Evolutionary conservation across 2,888 invertebrate genomes (phyloP).

Genomic region (Phyto melanocephala): DNA sequence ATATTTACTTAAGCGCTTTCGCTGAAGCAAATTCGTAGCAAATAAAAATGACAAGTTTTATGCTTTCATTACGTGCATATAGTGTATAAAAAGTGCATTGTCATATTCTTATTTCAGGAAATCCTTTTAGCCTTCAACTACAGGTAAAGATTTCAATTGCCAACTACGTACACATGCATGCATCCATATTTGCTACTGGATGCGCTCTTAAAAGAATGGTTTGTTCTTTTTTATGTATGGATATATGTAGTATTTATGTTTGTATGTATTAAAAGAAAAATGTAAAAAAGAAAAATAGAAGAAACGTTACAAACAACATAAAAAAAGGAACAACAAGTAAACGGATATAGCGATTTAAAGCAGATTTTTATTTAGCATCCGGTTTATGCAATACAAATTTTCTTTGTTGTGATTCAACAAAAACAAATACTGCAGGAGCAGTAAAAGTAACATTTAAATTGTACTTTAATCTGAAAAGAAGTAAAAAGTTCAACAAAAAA

Average conservation of each 20-base stretch:
- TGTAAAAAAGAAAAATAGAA: constrained; percentile 9
- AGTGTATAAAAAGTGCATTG: constrained; percentile 34
- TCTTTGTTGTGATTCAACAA: constrained; percentile 38
- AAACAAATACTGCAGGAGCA: background rate
- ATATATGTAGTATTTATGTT: background rate
- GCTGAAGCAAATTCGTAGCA: constrained; percentile 4
- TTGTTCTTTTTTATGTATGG: background rate
- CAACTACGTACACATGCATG: constrained; percentile 4
- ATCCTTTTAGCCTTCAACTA: constrained; percentile 65
- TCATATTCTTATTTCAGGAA: constrained; percentile 58
- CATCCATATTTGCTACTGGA: background rate
- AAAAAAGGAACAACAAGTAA: constrained; percentile 46
- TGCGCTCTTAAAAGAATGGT: background rate
- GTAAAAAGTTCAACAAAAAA: background rate
- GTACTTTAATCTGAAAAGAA: background rate
- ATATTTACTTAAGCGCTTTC: background rate
- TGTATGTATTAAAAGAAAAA: no score
- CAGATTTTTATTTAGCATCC: constrained; percentile 46
- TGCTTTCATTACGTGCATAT: background rate
- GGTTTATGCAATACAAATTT: constrained; percentile 40
- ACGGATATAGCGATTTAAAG: constrained; percentile 60
- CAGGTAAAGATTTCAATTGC: constrained; percentile 41
- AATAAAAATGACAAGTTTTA: background rate
- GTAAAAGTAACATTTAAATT: constrained; percentile 9
- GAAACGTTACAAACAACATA: constrained; percentile 28